A percentile compares a stretch with the other conserved stretches of the same genome.
phyloP scores from a whole-genome alignment of 2,888 invertebrate genomes.

The Tachina fera region DNA sequence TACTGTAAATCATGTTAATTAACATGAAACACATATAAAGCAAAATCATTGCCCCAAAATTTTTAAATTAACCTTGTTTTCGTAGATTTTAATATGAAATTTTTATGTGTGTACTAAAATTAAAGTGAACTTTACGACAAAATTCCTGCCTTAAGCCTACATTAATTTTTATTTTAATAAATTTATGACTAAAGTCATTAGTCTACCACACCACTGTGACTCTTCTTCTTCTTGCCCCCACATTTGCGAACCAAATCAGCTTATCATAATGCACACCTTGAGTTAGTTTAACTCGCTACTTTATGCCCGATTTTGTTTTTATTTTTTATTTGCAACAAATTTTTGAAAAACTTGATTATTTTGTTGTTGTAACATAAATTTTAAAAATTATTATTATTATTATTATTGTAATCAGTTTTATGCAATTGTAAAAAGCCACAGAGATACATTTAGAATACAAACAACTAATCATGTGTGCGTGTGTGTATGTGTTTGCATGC shows the following conservation, averaged over 20 bases:
- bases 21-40: too few relatives aligned
- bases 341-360: constrained; percentile 55
- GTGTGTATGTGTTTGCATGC: background rate
- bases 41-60: too few relatives aligned
- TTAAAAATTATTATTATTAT: constrained; percentile 79
- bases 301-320: constrained; percentile 20
- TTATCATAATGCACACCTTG: constrained; percentile 74
- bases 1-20: too few relatives aligned
- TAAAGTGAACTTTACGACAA: too few relatives aligned
- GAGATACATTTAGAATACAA: constrained; percentile 68
- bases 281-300: constrained; percentile 59
- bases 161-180: too few relatives aligned
- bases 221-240: constrained; percentile 1
- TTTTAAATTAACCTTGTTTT: too few relatives aligned
- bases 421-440: constrained; percentile 81
- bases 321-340: constrained; percentile 9
- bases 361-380: constrained; percentile 69
- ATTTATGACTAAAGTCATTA: background rate
- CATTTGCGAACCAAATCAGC: constrained; percentile 42
- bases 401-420: constrained; percentile 82
- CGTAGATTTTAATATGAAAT: too few relatives aligned
- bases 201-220: constrained; percentile 13
- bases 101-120: too few relatives aligned
- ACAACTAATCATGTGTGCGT: constrained; percentile 11
- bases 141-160: too few relatives aligned